Conservation (phyloP, 2,113 vertebrate genomes). For the Trichechus manatus region DNA sequence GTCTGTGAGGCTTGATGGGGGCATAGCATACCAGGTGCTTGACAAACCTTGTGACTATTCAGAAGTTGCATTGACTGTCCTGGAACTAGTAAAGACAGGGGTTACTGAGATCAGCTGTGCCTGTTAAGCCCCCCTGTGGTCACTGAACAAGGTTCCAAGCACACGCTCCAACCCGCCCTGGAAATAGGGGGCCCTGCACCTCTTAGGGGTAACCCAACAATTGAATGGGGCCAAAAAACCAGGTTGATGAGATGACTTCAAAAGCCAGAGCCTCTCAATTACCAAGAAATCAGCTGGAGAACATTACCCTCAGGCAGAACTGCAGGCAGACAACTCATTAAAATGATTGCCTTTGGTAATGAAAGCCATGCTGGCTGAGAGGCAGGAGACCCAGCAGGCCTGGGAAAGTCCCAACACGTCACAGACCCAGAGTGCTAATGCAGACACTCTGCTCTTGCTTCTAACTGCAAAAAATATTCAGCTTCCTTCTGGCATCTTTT, state of each 20-base stretch:
- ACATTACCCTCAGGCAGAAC: conserved; percentile 76
- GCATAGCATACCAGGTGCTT: background rate
- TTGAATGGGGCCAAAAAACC: conserved; percentile 70
- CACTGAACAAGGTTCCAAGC: background rate
- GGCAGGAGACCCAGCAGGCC: conserved; percentile 81
- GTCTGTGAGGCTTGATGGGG: background rate
- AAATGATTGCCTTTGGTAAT: conserved; percentile 80
- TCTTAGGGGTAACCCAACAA: conserved; percentile 58
- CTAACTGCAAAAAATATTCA: background rate
- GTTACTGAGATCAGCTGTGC: background rate
- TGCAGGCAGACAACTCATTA: conserved; percentile 83
- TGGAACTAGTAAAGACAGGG: background rate
- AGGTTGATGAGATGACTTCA: conserved; percentile 82
- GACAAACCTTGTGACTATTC: background rate
- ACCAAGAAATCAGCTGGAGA: conserved; percentile 84
- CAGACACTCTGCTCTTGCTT: conserved; percentile 77
- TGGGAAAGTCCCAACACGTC: conserved; percentile 63
- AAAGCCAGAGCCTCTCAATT: conserved; percentile 83
- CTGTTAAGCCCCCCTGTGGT: background rate
- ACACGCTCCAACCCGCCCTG: background rate
- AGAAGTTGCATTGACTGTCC: background rate
- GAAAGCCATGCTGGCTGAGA: conserved; percentile 80
- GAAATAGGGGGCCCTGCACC: background rate
- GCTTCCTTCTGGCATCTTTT: background rate
- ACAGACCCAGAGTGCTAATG: conserved; percentile 73